These are phyloP conservation scores for Stenopsyche tienmushanensis DNA, from an alignment of 1,140 invertebrate species.

Conservation along the genomic window DNA sequence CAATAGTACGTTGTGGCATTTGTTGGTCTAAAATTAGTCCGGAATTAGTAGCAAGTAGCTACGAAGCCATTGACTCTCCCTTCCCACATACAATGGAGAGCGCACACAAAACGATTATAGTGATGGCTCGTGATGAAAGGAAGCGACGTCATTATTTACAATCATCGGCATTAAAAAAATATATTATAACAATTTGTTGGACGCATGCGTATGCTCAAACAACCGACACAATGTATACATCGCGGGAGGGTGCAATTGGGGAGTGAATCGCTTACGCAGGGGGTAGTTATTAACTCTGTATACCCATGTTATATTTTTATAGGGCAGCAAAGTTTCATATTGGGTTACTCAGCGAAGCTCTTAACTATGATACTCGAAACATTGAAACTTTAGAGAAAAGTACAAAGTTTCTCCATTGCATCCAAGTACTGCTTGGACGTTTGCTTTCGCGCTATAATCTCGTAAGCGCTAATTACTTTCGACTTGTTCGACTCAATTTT, in stretches of 20 bases:
- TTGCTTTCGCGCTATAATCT: too few relatives aligned
- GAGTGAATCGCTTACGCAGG: neutral
- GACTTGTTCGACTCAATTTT: too few relatives aligned
- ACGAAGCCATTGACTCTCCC: constrained; percentile 23
- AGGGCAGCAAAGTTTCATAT: neutral
- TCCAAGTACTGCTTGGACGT: too few relatives aligned
- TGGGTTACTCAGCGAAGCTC: neutral
- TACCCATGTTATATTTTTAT: neutral
- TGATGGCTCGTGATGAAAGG: constrained; percentile 33
- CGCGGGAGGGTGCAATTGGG: neutral
- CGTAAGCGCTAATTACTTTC: too few relatives aligned
- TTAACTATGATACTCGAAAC: neutral
- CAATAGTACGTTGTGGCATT: too few relatives aligned
- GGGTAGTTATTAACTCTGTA: neutral
- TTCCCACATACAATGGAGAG: neutral
- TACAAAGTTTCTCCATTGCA: neutral
- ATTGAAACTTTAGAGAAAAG: neutral
- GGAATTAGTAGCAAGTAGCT: neutral
- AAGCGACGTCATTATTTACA: constrained; percentile 41
- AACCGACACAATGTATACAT: constrained; percentile 4
- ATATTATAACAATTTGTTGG: constrained; percentile 41
- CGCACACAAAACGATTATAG: constrained; percentile 10
- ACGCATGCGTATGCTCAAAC: constrained; percentile 17
- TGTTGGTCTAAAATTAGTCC: constrained; percentile 12
- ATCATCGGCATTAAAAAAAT: constrained; percentile 39